phyloP scores from a whole-genome alignment of 2,113 vertebrate species.

The Takifugu bimaculatus region DNA sequence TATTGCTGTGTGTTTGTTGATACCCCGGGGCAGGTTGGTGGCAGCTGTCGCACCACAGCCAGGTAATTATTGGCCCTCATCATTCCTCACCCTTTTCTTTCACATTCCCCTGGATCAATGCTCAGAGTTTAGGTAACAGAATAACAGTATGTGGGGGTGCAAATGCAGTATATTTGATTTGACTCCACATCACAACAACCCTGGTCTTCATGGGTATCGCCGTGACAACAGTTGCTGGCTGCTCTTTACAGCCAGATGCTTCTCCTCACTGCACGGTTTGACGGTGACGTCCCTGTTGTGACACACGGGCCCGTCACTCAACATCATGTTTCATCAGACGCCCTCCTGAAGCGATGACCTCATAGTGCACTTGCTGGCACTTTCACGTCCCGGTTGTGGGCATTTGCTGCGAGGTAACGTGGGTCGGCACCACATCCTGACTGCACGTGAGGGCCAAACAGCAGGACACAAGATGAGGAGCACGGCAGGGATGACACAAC shows the following conservation, averaged over 20 bases:
- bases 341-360: slow-evolving; percentile 2
- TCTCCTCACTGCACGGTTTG: slow-evolving; percentile 6
- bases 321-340: slow-evolving; percentile 16
- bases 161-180: too few relatives aligned
- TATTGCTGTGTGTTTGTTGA: slow-evolving; percentile 14
- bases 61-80: not conserved
- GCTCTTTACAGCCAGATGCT: slow-evolving; percentile 8
- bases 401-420: too few relatives aligned
- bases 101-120: not conserved
- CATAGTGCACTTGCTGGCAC: not conserved
- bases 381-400: too few relatives aligned
- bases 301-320: not conserved
- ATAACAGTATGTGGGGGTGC: not conserved
- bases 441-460: too few relatives aligned
- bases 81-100: too few relatives aligned
- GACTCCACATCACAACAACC: not conserved
- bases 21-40: not conserved
- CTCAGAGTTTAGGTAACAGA: not conserved
- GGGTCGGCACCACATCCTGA: too few relatives aligned
- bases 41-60: slow-evolving; percentile 1
- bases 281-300: slow-evolving; percentile 2
- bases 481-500: too few relatives aligned
- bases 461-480: too few relatives aligned
- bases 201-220: not conserved
- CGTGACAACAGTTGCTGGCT: slow-evolving; percentile 13